A percentile compares a stretch with the other conserved stretches of the same genome.
These are phyloP conservation scores for Notocelia uddmanniana DNA, from an alignment of 2,888 invertebrate genomes.

Conservation along the genomic window DNA sequence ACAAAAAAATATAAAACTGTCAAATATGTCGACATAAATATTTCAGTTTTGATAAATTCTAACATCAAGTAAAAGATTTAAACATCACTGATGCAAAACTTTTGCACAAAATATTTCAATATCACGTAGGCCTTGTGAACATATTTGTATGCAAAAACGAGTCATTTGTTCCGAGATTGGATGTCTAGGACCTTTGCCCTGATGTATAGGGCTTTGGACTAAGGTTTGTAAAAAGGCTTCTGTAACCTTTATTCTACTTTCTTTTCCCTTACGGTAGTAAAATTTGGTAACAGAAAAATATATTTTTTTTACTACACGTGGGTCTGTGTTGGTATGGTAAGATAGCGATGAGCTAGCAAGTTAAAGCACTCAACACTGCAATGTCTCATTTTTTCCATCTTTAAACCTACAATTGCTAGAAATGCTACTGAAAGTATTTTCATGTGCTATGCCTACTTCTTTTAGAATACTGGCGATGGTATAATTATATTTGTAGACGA, in stretches of 20 bases:
- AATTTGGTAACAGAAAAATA: too few species aligned
- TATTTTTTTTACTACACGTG: too few species aligned
- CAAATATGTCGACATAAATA: not conserved
- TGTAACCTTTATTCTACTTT: not conserved
- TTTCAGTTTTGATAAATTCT: not conserved
- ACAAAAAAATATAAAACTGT: too few species aligned
- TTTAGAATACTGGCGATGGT: too few species aligned
- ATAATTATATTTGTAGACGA: too few species aligned
- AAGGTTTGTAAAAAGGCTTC: not conserved
- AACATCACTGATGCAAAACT: not conserved
- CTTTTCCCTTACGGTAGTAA: not conserved
- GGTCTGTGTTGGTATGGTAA: too few species aligned
- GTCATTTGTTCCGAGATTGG: constrained; percentile 4
- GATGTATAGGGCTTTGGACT: constrained; percentile 4
- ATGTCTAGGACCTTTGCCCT: not conserved
- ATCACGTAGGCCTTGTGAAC: not conserved
- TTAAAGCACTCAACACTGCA: too few species aligned
- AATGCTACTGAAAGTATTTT: too few species aligned
- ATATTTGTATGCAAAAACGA: constrained; percentile 12
- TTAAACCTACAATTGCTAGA: too few species aligned
- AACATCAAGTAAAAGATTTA: not conserved
- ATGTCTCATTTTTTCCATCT: too few species aligned
- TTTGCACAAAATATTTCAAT: not conserved
- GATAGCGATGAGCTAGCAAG: too few species aligned
- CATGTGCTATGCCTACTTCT: too few species aligned